Evolutionary conservation across 2,797 vertebrate genomes (phyloP), one percentile per base, ranked within the genome.

Genomic region (Gastrophryne carolinensis): DNA sequence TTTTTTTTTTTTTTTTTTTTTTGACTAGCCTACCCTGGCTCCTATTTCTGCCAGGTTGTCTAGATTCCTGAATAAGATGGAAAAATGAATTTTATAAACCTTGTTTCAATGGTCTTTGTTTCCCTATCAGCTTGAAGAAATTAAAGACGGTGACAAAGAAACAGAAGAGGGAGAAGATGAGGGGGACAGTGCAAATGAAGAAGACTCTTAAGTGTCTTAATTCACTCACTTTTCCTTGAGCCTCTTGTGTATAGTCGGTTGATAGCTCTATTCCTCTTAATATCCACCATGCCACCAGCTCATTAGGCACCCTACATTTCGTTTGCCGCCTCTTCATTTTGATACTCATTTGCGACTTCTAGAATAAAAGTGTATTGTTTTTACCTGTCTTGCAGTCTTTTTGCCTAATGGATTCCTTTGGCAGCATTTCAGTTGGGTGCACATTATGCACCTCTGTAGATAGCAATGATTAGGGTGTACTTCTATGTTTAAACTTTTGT

Each of bases 101-200:
- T n/a, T n/a, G n/a, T n/a, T n/a, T n/a, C n/a, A n/a, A n/a, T n/a
- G n/a, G n/a, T n/a, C n/a, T 27, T 44, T 58, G 19, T 4, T 27
- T 35, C 24, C 3, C 34, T 17, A 34, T 60, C 80, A 89, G 85
- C 83, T 88, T 81, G 86, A 88, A 77, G 83, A 86, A 83, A 87
- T 85, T 79, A 87, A 88, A 80, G 87, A 89, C 66, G 90, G 91
- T n/a, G 88, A 92, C 27, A 93, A 94, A n/a, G 93, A 95, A 84
- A 89, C 90, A 60, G 94, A 94, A 86, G 94, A 95, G 87, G 94
- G 92, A 27, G 93, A 95, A 81, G 93, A 94, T 34, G 92, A 95
- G 56, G 91, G 91, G 21, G 93, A 95, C 80, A 95, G 93, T 71
- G 84, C 91, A 81, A 94, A 94, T 27, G 93, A 90, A 82, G 92